Percentiles rank a stretch among this genome's conserved stretches.
Conservation (phyloP, 2,888 invertebrate species). For the Odontomyia ornata region DNA sequence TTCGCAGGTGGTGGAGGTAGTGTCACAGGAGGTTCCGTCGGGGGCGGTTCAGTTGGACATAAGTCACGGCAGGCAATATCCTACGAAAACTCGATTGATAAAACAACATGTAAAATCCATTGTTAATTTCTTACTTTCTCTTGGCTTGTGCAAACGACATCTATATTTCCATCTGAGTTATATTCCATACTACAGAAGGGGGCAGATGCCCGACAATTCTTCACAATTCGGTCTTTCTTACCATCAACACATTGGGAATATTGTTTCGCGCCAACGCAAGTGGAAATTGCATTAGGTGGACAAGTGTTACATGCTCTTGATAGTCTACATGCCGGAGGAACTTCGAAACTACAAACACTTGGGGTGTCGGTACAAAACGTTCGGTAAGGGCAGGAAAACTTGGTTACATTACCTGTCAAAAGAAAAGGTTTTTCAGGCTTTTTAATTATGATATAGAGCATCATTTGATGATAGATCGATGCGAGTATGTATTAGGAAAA, state of each 20-base stretch:
- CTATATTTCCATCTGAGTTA: neutral
- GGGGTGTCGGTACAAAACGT: neutral
- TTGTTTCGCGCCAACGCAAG: neutral
- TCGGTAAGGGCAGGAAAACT: neutral
- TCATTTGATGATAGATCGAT: no score
- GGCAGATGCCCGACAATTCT: neutral
- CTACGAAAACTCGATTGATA: neutral
- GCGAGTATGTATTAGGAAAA: no score
- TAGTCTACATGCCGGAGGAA: neutral
- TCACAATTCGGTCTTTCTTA: neutral
- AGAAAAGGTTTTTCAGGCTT: no score
- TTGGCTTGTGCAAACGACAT: neutral
- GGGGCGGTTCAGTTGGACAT: neutral
- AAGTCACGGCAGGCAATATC: neutral
- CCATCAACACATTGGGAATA: neutral
- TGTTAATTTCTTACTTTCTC: neutral
- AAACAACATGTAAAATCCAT: no score
- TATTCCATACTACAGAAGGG: neutral
- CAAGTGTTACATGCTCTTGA: neutral
- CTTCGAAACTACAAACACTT: neutral
- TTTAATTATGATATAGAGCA: no score
- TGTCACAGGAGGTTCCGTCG: neutral
- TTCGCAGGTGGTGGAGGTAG: no score
- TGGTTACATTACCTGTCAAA: no score
- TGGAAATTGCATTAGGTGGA: neutral